Percentiles rank a stretch among this genome's conserved stretches.
phyloP scores from a whole-genome alignment of 2,113 vertebrate genomes.

The Daboia siamensis region DNA sequence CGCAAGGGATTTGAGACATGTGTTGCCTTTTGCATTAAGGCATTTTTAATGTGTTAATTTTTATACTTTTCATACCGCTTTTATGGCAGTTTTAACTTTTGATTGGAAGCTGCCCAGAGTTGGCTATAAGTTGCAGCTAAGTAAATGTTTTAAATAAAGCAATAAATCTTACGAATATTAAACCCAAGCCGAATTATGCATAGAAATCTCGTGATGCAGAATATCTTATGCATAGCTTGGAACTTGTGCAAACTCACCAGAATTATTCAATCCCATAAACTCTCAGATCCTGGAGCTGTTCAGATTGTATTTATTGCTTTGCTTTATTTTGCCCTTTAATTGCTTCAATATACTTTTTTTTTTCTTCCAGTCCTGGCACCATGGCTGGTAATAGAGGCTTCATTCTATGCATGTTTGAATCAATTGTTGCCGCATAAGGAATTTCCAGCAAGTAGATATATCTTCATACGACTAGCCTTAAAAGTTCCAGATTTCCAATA shows the following conservation, averaged over 20 bases:
- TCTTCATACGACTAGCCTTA: not conserved
- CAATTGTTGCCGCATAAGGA: not conserved
- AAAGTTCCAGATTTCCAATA: not conserved
- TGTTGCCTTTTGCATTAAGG: not conserved
- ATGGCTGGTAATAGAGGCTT: too few species aligned
- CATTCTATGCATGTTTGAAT: not conserved
- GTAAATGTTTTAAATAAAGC: too few species aligned
- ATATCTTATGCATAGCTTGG: too few species aligned
- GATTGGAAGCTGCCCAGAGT: too few species aligned
- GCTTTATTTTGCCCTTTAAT: not conserved
- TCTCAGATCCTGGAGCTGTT: slow-evolving; percentile 5
- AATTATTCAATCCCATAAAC: not conserved
- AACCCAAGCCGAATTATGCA: too few species aligned
- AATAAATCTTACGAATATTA: too few species aligned
- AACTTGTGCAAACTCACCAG: too few species aligned
- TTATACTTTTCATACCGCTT: not conserved
- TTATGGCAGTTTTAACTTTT: too few species aligned
- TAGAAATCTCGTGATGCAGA: too few species aligned
- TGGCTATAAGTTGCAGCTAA: too few species aligned
- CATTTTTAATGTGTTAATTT: not conserved
- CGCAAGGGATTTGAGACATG: not conserved
- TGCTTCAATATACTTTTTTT: slow-evolving; percentile 2
- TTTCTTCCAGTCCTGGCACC: not conserved
- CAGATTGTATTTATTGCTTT: not conserved
- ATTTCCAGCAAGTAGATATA: not conserved